Base-by-base conservation (phyloP, 2,888 invertebrate species). In the Troides helena region DNA sequence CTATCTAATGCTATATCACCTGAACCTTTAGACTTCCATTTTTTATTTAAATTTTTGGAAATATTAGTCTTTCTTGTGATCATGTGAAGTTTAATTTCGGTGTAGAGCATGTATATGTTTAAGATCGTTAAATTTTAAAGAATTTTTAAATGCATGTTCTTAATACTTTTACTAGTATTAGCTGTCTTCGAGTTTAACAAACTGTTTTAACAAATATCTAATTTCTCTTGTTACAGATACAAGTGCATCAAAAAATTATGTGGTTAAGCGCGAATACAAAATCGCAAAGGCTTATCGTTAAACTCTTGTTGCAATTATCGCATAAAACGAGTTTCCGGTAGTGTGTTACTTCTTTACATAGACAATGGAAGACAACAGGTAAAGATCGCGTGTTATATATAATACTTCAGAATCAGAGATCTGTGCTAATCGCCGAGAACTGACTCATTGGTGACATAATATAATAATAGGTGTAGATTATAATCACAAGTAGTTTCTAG, bases 341-440 rank as follows among this genome's bases (percentile, higher is more conserved):
- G 88, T 85, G 76, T 74, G 77, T 78, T 69, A 71, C 67, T 80
- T 80, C 74, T 72, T 14, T 63, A 65, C 10, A n/a, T 56, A 12
- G 10, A 78, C 56, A 69, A 90, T 90, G 88, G 86, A 85, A 67
- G 87, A 88, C 69, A 86, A 84, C 73, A 88, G 90, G 90, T 90
- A 74, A 75, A 21, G 53, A 21, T 43, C 23, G 21, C 46, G n/a
- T 5, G 8, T 8, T 30, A 12, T 53, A 53, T 23, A 17, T 14
- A 30, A 30, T 30, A 4, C 57, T 62, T 39, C 7, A 39, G 1
- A 39, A 39, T 39, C 39, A 39, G 39, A 39, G 39, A 39, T 43
- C 25, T 23, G 14, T 17, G 56, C 57, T 62, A 43, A 25, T 43
- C 23, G 39, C n/a, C 46, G 53, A 53, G 60, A 17, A 17, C 43